Evolutionary conservation across 2,888 invertebrate genomes (phyloP).

Genomic region (Hylaea fasciaria): DNA sequence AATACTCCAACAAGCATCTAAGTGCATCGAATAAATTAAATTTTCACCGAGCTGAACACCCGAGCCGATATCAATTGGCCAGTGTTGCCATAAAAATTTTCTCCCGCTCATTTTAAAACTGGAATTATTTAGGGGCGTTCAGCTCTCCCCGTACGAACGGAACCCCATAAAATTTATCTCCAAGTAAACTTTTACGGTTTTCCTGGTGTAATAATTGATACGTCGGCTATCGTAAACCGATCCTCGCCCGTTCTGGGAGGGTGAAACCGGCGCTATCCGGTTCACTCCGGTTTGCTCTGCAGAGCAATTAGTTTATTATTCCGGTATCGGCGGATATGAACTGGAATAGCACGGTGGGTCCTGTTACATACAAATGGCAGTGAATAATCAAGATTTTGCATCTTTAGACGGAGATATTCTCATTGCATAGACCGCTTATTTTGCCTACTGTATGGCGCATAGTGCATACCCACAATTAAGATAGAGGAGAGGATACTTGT

Average conservation of each 20-base stretch:
- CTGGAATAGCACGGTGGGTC: constrained; percentile 10
- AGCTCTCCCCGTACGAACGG: constrained; percentile 30
- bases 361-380: neutral
- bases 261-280: constrained; percentile 20
- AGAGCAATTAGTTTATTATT: constrained; percentile 40
- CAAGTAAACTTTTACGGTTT: constrained; percentile 50
- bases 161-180: constrained; percentile 52
- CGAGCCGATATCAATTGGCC: constrained; percentile 1
- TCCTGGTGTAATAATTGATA: constrained; percentile 54
- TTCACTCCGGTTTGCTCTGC: constrained; percentile 16
- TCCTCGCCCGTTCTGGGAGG: constrained; percentile 40
- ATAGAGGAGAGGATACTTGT: too few relatives aligned
- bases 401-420: too few relatives aligned
- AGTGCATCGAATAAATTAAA: constrained; percentile 11
- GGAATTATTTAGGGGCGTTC: constrained; percentile 32
- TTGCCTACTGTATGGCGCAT: too few relatives aligned
- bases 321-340: constrained; percentile 30
- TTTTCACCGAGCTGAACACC: constrained; percentile 7
- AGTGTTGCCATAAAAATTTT: constrained; percentile 25
- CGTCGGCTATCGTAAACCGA: constrained; percentile 48
- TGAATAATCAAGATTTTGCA: too few relatives aligned
- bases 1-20: constrained; percentile 4
- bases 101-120: constrained; percentile 26
- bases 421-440: too few relatives aligned
- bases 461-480: too few relatives aligned